A percentile compares a stretch with the other conserved stretches of the same genome.
These are phyloP conservation scores for Diarsia rubi DNA, from an alignment of 2,888 invertebrate species.

Conservation along the genomic window DNA sequence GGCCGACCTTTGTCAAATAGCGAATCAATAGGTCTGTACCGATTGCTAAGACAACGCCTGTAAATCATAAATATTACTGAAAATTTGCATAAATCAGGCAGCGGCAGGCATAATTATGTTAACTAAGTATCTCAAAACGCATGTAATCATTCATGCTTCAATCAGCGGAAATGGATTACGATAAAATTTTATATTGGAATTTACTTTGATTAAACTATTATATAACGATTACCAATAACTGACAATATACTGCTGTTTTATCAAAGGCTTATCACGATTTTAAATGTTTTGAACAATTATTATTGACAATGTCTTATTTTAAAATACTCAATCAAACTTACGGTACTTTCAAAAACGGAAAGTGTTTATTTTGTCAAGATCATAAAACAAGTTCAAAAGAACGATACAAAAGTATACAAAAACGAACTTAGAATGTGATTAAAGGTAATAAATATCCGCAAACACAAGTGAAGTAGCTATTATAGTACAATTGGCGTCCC, in stretches of 20 bases:
- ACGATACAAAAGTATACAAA: constrained; percentile 16
- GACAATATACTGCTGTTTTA: background rate
- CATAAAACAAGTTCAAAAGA: constrained; percentile 1
- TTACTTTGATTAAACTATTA: background rate
- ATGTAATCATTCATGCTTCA: background rate
- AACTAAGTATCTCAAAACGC: background rate
- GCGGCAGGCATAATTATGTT: background rate
- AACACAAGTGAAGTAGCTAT: constrained; percentile 84
- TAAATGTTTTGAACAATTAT: background rate
- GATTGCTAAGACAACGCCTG: constrained; percentile 1
- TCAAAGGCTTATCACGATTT: background rate
- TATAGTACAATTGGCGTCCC: constrained; percentile 80
- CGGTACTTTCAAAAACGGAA: background rate
- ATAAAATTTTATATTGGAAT: background rate
- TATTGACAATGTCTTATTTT: background rate
- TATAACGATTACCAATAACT: background rate
- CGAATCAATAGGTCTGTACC: constrained; percentile 39
- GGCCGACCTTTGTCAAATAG: constrained; percentile 63
- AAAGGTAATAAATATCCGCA: constrained; percentile 78
- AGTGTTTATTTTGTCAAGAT: background rate
- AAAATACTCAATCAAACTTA: background rate
- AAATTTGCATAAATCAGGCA: background rate
- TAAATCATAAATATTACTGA: constrained; percentile 2
- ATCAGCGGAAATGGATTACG: background rate
- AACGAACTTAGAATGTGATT: constrained; percentile 61